Conservation (phyloP, 1,140 invertebrate species). For the Macrocentrus cingulum region DNA sequence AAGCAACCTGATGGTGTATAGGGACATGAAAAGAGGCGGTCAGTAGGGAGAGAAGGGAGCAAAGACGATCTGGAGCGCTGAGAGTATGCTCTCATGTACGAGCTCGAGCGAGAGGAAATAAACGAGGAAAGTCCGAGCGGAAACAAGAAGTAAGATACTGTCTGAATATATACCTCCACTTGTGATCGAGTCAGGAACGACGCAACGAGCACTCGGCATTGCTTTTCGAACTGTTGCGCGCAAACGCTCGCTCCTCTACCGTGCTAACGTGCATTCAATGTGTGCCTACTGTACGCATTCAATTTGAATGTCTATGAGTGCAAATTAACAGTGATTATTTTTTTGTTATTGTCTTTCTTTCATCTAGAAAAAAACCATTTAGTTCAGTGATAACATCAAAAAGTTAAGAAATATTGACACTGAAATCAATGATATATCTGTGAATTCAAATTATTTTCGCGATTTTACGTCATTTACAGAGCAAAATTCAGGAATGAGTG, state of each 20-base stretch:
- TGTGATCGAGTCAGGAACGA: constrained; percentile 3
- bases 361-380: too few species aligned
- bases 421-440: too few species aligned
- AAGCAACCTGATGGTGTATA: neutral
- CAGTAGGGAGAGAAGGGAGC: neutral
- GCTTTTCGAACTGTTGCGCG: constrained; percentile 4
- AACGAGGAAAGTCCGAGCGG: neutral
- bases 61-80: neutral
- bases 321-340: too few species aligned
- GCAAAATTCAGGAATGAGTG: too few species aligned
- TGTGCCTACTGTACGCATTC: too few species aligned
- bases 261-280: too few species aligned
- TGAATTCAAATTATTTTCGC: too few species aligned
- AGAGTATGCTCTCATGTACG: neutral
- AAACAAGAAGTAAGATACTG: neutral
- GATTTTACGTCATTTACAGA: too few species aligned
- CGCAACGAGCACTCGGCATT: neutral
- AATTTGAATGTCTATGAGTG: too few species aligned
- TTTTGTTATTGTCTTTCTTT: too few species aligned
- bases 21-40: neutral
- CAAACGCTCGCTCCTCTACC: neutral
- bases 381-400: too few species aligned
- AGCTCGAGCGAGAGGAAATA: neutral
- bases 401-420: too few species aligned
- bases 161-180: neutral